A percentile compares a stretch with the other conserved stretches of the same genome.
Conservation (phyloP, 2,888 invertebrate genomes). For the Xylocampa areola region DNA sequence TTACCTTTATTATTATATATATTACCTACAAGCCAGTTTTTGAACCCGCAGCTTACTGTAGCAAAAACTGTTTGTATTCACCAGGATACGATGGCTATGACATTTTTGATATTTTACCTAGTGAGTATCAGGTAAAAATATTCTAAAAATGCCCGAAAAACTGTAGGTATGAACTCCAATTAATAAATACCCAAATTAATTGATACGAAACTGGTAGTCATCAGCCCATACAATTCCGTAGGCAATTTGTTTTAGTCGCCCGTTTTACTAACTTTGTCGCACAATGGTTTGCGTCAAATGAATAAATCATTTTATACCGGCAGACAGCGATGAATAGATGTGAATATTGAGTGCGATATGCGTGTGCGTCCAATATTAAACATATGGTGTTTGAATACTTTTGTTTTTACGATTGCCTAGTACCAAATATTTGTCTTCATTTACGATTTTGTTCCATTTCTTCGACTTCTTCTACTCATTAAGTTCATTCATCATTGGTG, state of each 20-base stretch:
- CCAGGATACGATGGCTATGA: no score
- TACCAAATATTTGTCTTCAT: conserved; percentile 6
- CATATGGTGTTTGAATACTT: conserved; percentile 50
- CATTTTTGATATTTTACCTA: no score
- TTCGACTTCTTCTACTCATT: no score
- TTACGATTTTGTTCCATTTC: no score
- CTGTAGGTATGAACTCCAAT: neutral
- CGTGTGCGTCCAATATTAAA: conserved; percentile 62
- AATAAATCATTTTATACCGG: conserved; percentile 71
- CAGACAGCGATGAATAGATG: conserved; percentile 67
- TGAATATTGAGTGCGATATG: conserved; percentile 67
- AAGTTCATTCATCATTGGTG: no score
- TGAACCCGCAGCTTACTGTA: no score
- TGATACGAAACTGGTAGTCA: conserved; percentile 22
- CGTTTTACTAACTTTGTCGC: conserved; percentile 54
- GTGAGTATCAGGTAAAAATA: no score
- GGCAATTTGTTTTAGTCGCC: conserved; percentile 53
- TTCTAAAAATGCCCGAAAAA: no score
- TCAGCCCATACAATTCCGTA: conserved; percentile 31
- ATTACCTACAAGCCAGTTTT: no score
- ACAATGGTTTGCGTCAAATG: conserved; percentile 67
- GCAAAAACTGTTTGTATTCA: no score
- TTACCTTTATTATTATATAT: no score
- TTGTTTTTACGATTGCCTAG: conserved; percentile 21
- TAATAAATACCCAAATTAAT: conserved; percentile 33